Evolutionary conservation across 2,888 invertebrate genomes (phyloP).

Genomic region (Epirrhoe tristata): DNA sequence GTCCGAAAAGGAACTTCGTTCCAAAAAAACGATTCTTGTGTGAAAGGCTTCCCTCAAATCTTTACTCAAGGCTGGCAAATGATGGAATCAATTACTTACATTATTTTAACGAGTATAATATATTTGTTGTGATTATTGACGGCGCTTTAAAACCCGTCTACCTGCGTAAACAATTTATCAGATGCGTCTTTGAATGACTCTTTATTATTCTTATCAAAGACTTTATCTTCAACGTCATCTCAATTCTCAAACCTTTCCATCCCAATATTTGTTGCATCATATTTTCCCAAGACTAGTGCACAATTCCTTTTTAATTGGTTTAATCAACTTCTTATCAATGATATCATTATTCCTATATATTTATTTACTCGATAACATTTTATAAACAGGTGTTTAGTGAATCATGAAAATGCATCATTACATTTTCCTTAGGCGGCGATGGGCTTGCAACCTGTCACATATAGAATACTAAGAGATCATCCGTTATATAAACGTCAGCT

Average conservation of each 20-base stretch:
- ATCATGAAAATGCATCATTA: slow-evolving; percentile 29
- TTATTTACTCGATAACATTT: slow-evolving; percentile 31
- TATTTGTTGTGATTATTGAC: background rate
- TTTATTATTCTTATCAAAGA: slow-evolving; percentile 9
- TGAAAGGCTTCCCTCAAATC: too few species aligned
- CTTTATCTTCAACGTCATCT: slow-evolving; percentile 18
- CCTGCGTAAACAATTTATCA: background rate
- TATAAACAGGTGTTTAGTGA: slow-evolving; percentile 21
- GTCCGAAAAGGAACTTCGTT: too few species aligned
- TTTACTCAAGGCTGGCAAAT: too few species aligned
- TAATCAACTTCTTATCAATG: slow-evolving; percentile 31
- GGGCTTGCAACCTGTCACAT: too few species aligned
- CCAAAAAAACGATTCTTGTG: too few species aligned
- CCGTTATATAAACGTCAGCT: slow-evolving; percentile 15
- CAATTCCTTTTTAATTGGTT: slow-evolving; percentile 23
- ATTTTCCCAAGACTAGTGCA: slow-evolving; percentile 9
- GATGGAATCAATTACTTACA: too few species aligned
- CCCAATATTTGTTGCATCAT: slow-evolving; percentile 21
- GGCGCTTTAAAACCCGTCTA: background rate
- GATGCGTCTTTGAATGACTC: background rate
- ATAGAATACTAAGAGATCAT: too few species aligned
- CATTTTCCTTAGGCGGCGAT: slow-evolving; percentile 26
- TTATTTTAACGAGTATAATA: too few species aligned
- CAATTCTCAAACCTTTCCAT: slow-evolving; percentile 12
- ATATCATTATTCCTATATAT: slow-evolving; percentile 26